Evolutionary conservation across 2,888 invertebrate species (phyloP).

Genomic region (Drymonia ruficornis): DNA sequence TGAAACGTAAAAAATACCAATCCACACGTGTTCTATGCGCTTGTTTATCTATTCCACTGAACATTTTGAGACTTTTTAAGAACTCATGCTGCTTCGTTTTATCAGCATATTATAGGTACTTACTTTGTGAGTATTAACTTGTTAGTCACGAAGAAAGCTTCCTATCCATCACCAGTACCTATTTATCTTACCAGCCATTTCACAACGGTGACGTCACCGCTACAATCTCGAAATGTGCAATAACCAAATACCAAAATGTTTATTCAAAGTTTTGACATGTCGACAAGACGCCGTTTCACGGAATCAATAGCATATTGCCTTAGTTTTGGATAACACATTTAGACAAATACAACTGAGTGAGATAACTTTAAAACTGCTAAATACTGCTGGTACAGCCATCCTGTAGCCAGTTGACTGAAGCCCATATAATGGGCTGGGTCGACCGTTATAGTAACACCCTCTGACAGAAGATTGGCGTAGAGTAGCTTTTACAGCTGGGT

Average conservation of each 20-base stretch:
- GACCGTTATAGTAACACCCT: too few species aligned
- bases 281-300: conserved; percentile 15
- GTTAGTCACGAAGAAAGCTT: conserved; percentile 16
- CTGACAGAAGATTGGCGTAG: too few species aligned
- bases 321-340: conserved; percentile 23
- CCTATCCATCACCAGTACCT: background rate
- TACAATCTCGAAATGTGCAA: background rate
- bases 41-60: too few species aligned
- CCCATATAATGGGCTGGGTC: too few species aligned
- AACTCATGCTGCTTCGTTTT: too few species aligned
- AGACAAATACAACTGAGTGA: conserved; percentile 8
- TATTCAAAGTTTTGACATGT: conserved; percentile 29
- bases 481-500: too few species aligned
- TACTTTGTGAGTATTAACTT: conserved; percentile 20
- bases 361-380: too few species aligned
- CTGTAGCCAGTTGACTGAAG: too few species aligned
- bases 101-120: conserved; percentile 7
- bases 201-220: conserved; percentile 10
- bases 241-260: conserved; percentile 10
- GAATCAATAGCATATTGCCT: conserved; percentile 14
- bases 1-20: too few species aligned
- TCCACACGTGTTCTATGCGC: too few species aligned
- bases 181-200: background rate
- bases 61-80: too few species aligned
- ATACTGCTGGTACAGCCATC: too few species aligned